phyloP scores from a whole-genome alignment of 1,140 invertebrate genomes.

The Chymomyza costata region DNA sequence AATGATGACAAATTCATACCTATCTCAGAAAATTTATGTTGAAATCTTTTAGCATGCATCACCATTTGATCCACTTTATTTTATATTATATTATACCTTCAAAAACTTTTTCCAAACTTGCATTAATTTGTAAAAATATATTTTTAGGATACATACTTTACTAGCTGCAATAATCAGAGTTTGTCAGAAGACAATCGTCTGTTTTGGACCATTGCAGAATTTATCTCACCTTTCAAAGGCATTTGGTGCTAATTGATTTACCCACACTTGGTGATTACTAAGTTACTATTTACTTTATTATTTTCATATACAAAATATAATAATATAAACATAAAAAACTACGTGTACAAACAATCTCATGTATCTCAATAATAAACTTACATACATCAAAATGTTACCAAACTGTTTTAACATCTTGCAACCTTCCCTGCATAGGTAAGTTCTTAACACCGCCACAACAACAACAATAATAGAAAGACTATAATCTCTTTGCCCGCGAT shows the following conservation, averaged over 20 bases:
- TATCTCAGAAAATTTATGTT: slow-evolving; percentile 23
- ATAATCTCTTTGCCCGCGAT: slow-evolving; percentile 14
- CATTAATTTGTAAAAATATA: too few relatives aligned
- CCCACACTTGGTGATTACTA: background rate
- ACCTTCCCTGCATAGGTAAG: background rate
- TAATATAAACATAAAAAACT: slow-evolving; percentile 27
- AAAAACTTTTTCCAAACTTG: too few relatives aligned
- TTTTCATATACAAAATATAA: slow-evolving; percentile 34
- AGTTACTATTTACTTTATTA: slow-evolving; percentile 10
- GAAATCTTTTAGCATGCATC: slow-evolving; percentile 41
- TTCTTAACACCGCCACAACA: slow-evolving; percentile 31
- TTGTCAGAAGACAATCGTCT: too few relatives aligned
- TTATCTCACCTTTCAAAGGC: slow-evolving; percentile 15
- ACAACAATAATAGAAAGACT: slow-evolving; percentile 22
- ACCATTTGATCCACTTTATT: slow-evolving; percentile 31
- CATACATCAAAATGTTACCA: slow-evolving; percentile 38
- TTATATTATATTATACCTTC: too few relatives aligned
- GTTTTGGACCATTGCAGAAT: too few relatives aligned
- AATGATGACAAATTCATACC: slow-evolving; percentile 36
- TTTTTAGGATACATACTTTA: too few relatives aligned
- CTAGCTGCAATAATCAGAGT: too few relatives aligned
- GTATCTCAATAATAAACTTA: slow-evolving; percentile 36
- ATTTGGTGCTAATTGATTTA: background rate
- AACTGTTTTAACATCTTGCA: slow-evolving; percentile 46
- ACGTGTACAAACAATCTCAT: slow-evolving; percentile 14